Percentiles rank a stretch among this genome's conserved stretches.
Evolutionary conservation across 2,797 vertebrate species (phyloP).

Genomic region (Coregonus ussuriensis): DNA sequence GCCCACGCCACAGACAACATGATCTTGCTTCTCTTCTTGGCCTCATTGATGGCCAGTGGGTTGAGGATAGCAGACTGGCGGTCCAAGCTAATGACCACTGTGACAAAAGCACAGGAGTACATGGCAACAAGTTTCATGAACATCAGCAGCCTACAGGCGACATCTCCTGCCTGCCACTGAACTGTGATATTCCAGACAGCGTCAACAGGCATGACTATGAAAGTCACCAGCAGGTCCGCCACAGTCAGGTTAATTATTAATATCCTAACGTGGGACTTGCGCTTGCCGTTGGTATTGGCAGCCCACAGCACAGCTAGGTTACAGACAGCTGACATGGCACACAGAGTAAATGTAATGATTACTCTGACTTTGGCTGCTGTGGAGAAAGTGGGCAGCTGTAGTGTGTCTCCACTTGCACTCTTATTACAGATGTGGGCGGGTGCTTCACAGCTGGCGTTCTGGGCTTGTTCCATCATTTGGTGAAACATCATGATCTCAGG

Average conservation of each 20-base stretch:
- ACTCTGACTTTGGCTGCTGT: conserved; percentile 80
- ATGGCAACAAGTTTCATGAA: conserved; percentile 83
- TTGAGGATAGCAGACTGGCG: conserved; percentile 82
- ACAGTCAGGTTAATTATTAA: conserved; percentile 81
- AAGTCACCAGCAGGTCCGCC: conserved; percentile 82
- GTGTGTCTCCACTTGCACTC: conserved; percentile 55
- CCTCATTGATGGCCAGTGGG: conserved; percentile 79
- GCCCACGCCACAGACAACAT: conserved; percentile 82
- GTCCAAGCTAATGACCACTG: conserved; percentile 82
- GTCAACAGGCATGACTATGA: conserved; percentile 84
- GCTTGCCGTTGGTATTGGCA: conserved; percentile 70
- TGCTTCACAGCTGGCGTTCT: conserved; percentile 67
- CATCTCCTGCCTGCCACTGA: conserved; percentile 81
- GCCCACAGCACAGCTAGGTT: conserved; percentile 79
- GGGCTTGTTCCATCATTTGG: conserved; percentile 56
- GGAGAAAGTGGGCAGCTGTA: conserved; percentile 81
- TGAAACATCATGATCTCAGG: conserved; percentile 60
- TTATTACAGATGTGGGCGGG: conserved; percentile 49
- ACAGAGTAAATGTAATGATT: conserved; percentile 78
- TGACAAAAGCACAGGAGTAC: conserved; percentile 82
- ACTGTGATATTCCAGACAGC: conserved; percentile 84
- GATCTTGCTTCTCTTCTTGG: conserved; percentile 79
- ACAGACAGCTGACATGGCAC: conserved; percentile 74
- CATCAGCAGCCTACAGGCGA: conserved; percentile 79
- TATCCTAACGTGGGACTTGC: conserved; percentile 80